Conservation (phyloP, 2,113 vertebrate species). For the Malurus cyaneus region DNA sequence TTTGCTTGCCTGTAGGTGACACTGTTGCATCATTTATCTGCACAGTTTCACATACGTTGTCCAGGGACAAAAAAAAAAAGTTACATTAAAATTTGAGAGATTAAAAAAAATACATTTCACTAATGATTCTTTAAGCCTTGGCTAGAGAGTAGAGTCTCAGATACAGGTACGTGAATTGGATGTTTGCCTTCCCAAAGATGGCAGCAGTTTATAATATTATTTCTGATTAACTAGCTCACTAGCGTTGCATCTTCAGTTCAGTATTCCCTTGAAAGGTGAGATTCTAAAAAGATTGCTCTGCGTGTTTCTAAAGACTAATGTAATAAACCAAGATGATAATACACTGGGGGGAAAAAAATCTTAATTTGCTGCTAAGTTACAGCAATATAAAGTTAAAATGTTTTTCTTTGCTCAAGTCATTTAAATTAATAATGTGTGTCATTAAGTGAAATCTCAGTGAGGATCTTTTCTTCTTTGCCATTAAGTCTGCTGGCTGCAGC, state of each 20-base stretch:
- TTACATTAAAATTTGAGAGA: neutral
- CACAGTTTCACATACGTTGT: slow-evolving; percentile 48
- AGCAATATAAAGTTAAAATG: slow-evolving; percentile 20
- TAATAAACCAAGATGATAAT: slow-evolving; percentile 14
- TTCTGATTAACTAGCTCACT: slow-evolving; percentile 25
- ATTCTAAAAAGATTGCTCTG: slow-evolving; percentile 17
- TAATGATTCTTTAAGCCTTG: neutral
- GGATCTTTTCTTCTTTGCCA: slow-evolving; percentile 14
- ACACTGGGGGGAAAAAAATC: neutral
- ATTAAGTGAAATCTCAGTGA: slow-evolving; percentile 21
- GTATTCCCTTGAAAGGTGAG: slow-evolving; percentile 5
- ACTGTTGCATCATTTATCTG: slow-evolving; percentile 74
- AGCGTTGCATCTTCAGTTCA: neutral
- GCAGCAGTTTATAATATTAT: neutral
- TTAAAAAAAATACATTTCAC: neutral
- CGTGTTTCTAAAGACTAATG: slow-evolving; percentile 20
- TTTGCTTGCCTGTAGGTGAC: slow-evolving; percentile 77
- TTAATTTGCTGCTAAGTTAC: slow-evolving; percentile 9
- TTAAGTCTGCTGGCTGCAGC: slow-evolving; percentile 11
- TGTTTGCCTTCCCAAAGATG: neutral
- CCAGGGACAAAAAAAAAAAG: slow-evolving; percentile 60
- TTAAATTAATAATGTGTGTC: slow-evolving; percentile 11
- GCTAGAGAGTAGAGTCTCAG: neutral
- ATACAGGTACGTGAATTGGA: neutral
- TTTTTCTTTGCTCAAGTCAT: slow-evolving; percentile 10